Evolutionary conservation across 2,797 vertebrate species (phyloP), one percentile per base, ranked within the genome.

Genomic region (Gymnoscopelus microlampas): DNA sequence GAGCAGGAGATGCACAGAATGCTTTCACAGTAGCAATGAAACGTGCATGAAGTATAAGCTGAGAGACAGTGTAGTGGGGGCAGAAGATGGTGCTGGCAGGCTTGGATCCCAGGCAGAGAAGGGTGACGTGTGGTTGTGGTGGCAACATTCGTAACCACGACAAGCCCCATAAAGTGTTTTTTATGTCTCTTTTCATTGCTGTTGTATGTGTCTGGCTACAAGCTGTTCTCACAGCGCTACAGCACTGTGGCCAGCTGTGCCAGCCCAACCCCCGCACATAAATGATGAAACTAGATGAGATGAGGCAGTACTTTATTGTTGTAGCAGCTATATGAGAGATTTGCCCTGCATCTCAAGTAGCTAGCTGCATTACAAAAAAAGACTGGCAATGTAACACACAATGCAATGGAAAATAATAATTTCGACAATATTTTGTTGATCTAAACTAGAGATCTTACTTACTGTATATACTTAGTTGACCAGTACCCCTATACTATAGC

Each of bases 261-360:
- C 26, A 12, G 54, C 14, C 75, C 84, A 85, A 81, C 81, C 81
- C 57, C 78, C 81, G 84, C 84, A 84, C 73, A 71, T 79, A 82
- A 87, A 86, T 83, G 77, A 87, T 82, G 82, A 86, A 66, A 50
- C 73, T 78, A 82, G 88, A 91, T 88, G 79, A 82, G 81, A 76
- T 53, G 12, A 76, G 70, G 71, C 67, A 54, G 77, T 44, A 24
- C 51, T 15, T 55, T 80, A 73, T 78, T 65, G n/a, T 79, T 76
- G 29, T 29, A 35, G 63, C 26, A 73, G 85, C 77, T 79, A 76
- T 73, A 81, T 60, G 57, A 76, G 78, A 81, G 77, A 76, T n/a
- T 66, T 74, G 76, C 69, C 84, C 77, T 75, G 76, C 85, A 76
- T 88, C 66, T 48, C 63, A 60, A 78, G 80, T 68, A 72, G 66